Base-by-base conservation (phyloP, 2,797 vertebrate genomes). In the Neosilurus hyrtlii region DNA sequence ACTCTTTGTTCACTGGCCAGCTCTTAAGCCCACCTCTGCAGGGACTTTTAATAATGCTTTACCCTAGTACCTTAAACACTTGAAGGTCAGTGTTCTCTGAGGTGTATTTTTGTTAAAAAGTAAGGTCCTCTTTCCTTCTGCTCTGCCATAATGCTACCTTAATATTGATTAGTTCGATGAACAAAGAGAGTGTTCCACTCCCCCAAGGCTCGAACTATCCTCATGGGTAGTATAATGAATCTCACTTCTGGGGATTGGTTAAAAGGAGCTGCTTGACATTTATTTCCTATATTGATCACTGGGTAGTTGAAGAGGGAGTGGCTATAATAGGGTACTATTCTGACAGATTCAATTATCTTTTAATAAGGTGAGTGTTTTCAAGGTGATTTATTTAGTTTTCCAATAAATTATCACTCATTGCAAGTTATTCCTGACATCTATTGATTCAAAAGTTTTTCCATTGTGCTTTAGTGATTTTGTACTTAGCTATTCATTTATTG, bases 211-310 rank as follows among this genome's bases (percentile, higher is more conserved):
- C 89, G 88, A 90, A 90, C 91, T 92, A 91, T 90, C 87, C 90
- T 88, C 84, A 87, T 86, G 88, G 90, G 90, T 86, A 81, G 77
- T 67, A 90, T 92, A 93, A 94, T 94, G 92, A 93, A 93, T 94
- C 90, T 92, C 88, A 91, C 90, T 92, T 91, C 86, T 88, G 88
- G 49, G 88, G 88, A 89, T 88, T 26, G 89, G 88, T 82, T 90
- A 89, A 90, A 85, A 90, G 90, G 88, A 88, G 88, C 88, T 88
- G 88, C 91, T 92, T 94, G 93, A 93, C 92, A 93, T 94, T 94
- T 93, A 93, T 92, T 93, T 91, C 92, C 91, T 59, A 79, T 86
- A 89, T 88, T 86, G 88, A 88, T 88, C 68, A 84, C 81, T 81
- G 57, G 80, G 83, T 88, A 89, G 91, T 89, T 89, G 92, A 91